Evolutionary conservation across 2,113 vertebrate species (phyloP), one percentile per base, ranked within the genome.

Genomic region (Galemys pyrenaicus): DNA sequence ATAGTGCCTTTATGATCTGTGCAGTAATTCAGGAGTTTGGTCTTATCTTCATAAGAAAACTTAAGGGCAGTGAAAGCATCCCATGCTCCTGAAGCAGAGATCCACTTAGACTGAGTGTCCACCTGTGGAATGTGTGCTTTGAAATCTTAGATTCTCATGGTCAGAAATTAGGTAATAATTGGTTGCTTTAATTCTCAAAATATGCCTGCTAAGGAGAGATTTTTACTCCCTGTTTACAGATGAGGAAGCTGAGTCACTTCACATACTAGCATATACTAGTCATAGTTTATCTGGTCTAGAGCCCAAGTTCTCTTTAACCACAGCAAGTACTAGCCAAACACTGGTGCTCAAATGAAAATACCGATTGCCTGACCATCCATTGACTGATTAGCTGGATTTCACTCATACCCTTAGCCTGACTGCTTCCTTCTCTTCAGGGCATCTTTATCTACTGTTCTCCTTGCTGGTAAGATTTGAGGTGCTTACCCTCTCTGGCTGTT

Each of bases 111-210:
- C 70, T n/a, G 22, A 49, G 35, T 17, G 8, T 30, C 75, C 39
- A 26, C 12, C 24, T 64, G 64, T 0, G 7, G 51, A 81, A 44
- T 9, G 35, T 28, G 41, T 71, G 11, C 24, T 92, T 24, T 64
- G 9, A 64, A 68, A n/a, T 68, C 67, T 68, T 68, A 67, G 13
- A n/a, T 37, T 68, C 67, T 37, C 35, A 19, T 68, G n/a, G 30
- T 7, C 17, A 39, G 19, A 35, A n/a, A 37, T 35, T 68, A 35
- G 37, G 32, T 28, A 70, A 28, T 5, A 24, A 37, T 22, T 41
- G 37, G 30, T 12, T 56, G 19, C 54, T n/a, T 91, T 51, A 15
- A 35, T 85, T 94, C 26, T 92, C 79, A 49, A 64, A 82, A 44
- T 44, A 39, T 6, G 3, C 5, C 37, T 17, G 9, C 80, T 67